Evolutionary conservation across 2,888 invertebrate species (phyloP).

Genomic region (Stenotaenia linearis): DNA sequence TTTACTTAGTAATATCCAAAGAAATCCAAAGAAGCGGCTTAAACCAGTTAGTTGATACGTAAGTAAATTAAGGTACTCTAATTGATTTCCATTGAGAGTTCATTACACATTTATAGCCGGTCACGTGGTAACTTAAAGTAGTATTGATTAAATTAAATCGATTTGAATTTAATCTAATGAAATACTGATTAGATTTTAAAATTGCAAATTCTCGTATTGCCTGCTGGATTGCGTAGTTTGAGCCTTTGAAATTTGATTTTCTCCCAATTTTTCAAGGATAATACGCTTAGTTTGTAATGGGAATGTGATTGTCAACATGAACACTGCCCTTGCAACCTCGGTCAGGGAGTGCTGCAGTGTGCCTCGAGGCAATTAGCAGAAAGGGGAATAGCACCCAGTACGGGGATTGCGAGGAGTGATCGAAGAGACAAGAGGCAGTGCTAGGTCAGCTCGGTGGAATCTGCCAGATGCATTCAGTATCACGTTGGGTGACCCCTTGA

Average conservation of each 20-base stretch:
- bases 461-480: slow-evolving; percentile 17
- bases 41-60: no score
- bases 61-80: not conserved
- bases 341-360: not conserved
- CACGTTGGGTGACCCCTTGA: not conserved
- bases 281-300: not conserved
- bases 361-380: slow-evolving; percentile 4
- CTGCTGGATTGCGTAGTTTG: no score
- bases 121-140: not conserved
- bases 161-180: not conserved
- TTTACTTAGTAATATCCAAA: no score
- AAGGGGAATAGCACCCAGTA: slow-evolving; percentile 1
- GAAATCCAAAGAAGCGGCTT: no score
- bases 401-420: slow-evolving; percentile 8
- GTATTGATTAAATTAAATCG: not conserved
- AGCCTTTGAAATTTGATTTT: no score
- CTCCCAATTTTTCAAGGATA: not conserved
- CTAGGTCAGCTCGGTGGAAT: slow-evolving; percentile 13
- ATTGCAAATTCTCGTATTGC: no score
- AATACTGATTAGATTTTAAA: no score
- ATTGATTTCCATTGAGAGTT: not conserved
- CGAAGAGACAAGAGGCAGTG: not conserved
- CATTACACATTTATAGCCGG: no score
- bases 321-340: slow-evolving; percentile 11
- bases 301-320: slow-evolving; percentile 17